Base-by-base conservation (phyloP, 2,113 vertebrate genomes). In the Bos javanicus region DNA sequence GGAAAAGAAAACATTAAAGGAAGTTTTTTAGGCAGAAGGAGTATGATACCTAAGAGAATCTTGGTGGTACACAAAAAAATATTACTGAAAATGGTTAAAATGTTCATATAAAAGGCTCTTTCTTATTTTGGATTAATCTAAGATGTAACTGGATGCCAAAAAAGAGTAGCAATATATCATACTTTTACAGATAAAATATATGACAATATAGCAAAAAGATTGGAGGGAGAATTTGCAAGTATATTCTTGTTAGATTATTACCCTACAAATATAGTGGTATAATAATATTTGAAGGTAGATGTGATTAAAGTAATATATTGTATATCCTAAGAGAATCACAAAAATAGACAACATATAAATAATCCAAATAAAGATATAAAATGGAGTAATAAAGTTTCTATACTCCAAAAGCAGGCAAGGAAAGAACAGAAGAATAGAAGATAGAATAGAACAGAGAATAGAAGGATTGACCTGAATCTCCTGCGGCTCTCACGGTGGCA, bases 401-500 rank as follows among this genome's bases (percentile, higher is more conserved):
- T 64, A 82, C 36, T 82, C n/a, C n/a, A 64, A 83, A 82, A 39
- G 48, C 25, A 92, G 25, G n/a, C 78, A 64, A 26, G 17, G 30
- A 64, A 92, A 92, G 46, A 92, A 83, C 48, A 30, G 62, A 21
- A 33, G 3, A 64, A 39, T 26, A 52, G n/a, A 39, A 16, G 46
- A 67, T 67, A 82, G n/a, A 25, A 39, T 54, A 82, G 46, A 92
- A 83, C n/a, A 64, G 62, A 39, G 12, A 52, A 30, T 7, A 50
- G n/a, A 43, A 39, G 57, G 4, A 62, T 52, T 17, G 25, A 57
- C n/a, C 21, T 39, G n/a, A 36, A 23, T 39, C 67, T 74, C 19
- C 19, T 74, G 67, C 0, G 0, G 64, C 7, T 64, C 17, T 36
- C 33, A 67, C 0, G 2, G 23, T 74, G n/a, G 19, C n/a, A 74